Evolutionary conservation across 2,797 vertebrate species (phyloP).

Genomic region (Pelochelys cantorii): DNA sequence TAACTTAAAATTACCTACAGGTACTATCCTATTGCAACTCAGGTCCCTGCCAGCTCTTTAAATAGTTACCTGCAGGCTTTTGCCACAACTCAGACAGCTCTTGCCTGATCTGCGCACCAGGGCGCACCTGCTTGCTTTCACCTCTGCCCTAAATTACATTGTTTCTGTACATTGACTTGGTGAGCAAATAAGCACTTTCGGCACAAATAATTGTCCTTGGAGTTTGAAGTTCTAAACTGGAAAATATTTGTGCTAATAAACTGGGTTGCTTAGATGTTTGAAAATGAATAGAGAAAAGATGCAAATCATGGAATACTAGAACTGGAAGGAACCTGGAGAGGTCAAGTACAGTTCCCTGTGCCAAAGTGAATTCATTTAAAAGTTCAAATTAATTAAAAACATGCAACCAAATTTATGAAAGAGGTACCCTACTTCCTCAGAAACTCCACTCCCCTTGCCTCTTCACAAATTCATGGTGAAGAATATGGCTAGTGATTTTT

Average conservation of each 20-base stretch:
- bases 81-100: too few relatives aligned
- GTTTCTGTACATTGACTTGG: slow-evolving; percentile 12
- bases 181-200: slow-evolving; percentile 10
- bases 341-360: too few relatives aligned
- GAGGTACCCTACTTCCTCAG: not conserved
- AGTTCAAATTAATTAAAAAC: not conserved
- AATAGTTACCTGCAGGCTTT: too few relatives aligned
- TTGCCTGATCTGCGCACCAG: too few relatives aligned
- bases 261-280: not conserved
- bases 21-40: too few relatives aligned
- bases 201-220: not conserved
- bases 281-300: not conserved
- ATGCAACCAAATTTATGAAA: not conserved
- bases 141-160: not conserved
- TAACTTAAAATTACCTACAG: too few relatives aligned
- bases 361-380: not conserved
- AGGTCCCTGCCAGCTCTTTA: too few relatives aligned
- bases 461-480: not conserved
- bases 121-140: too few relatives aligned
- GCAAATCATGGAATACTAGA: not conserved
- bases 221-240: slow-evolving; percentile 11
- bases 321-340: too few relatives aligned
- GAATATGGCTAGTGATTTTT: not conserved
- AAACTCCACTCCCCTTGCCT: fast-evolving
- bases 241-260: not conserved